Conservation (phyloP, 2,113 vertebrate genomes). For the Aegithalos caudatus region DNA sequence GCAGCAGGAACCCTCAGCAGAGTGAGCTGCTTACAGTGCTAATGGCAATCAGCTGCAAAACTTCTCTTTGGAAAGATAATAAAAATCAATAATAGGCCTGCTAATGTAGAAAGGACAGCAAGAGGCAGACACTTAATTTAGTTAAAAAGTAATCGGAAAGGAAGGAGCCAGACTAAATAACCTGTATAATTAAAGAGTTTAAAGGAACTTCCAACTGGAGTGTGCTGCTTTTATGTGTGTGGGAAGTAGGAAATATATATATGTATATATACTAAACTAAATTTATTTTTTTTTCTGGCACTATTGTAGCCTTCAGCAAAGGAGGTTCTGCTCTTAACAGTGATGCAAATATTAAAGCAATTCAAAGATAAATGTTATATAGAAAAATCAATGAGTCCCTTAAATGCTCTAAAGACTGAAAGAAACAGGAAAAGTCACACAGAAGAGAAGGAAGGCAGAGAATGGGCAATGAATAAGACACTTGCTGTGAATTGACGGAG, state of each 20-base stretch:
- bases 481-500: slow-evolving; percentile 30
- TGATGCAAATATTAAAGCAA: slow-evolving; percentile 41
- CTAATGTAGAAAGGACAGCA: slow-evolving; percentile 57
- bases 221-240: slow-evolving; percentile 13
- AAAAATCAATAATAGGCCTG: slow-evolving; percentile 58
- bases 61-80: slow-evolving; percentile 43
- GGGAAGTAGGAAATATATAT: slow-evolving; percentile 35
- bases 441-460: neutral
- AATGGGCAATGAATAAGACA: neutral
- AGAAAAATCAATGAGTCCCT: slow-evolving; percentile 6
- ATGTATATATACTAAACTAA: slow-evolving; percentile 38
- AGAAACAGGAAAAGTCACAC: neutral
- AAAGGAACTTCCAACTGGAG: slow-evolving; percentile 47
- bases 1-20: neutral
- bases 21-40: slow-evolving; percentile 5
- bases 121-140: slow-evolving; percentile 49
- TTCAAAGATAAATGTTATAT: slow-evolving; percentile 5
- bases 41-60: slow-evolving; percentile 26
- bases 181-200: slow-evolving; percentile 61
- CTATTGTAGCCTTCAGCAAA: slow-evolving; percentile 38
- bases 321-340: slow-evolving; percentile 46
- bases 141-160: slow-evolving; percentile 45
- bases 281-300: slow-evolving; percentile 49
- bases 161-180: slow-evolving; percentile 61
- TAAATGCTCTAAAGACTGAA: neutral